phyloP scores from a whole-genome alignment of 2,797 vertebrate species.

The Protonibea diacanthus region DNA sequence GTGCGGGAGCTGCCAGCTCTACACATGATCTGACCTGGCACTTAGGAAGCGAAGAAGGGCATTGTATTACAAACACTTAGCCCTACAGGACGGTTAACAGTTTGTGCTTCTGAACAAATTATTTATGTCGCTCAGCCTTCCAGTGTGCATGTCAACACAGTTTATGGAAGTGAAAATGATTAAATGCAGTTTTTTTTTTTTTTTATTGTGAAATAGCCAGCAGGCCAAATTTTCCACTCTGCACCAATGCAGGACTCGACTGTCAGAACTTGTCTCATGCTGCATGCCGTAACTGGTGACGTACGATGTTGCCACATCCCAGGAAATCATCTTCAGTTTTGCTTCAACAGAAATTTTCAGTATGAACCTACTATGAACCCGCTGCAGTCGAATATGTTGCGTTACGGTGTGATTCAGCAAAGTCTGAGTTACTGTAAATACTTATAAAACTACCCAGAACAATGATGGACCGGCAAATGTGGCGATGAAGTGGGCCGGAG shows the following conservation, averaged over 20 bases:
- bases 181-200: background rate
- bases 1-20: background rate
- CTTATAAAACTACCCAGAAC: background rate
- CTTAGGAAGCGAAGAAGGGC: background rate
- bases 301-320: background rate
- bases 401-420: background rate
- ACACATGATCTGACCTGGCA: background rate
- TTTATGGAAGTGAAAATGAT: background rate
- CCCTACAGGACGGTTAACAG: background rate
- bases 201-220: background rate
- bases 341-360: background rate
- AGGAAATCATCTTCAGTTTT: background rate
- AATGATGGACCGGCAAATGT: background rate
- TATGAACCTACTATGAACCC: no score
- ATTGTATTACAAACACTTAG: background rate
- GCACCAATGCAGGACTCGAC: no score
- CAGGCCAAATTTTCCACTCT: background rate
- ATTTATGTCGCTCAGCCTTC: background rate
- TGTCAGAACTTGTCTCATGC: constrained; percentile 3
- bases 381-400: background rate
- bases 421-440: background rate
- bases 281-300: background rate
- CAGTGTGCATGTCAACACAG: background rate
- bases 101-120: background rate
- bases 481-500: background rate